Evolutionary conservation across 2,113 vertebrate species (phyloP).

Genomic region (Grallaria varia): DNA sequence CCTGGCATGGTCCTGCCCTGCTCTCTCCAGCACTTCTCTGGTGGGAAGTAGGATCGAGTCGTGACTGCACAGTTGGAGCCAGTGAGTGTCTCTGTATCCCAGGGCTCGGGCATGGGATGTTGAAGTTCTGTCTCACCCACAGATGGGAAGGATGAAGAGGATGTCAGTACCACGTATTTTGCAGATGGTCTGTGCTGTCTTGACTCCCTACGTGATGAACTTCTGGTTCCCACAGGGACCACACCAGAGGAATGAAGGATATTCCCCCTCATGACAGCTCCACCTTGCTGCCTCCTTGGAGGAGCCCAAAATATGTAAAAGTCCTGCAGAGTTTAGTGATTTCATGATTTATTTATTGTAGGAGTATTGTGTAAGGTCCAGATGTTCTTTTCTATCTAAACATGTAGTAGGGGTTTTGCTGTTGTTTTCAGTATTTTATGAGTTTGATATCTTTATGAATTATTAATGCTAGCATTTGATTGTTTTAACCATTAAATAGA

Average conservation of each 20-base stretch:
- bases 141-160: background rate
- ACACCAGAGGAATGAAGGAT: background rate
- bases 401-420: too few relatives aligned
- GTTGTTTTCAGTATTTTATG: too few relatives aligned
- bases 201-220: background rate
- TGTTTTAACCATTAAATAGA: too few relatives aligned
- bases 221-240: background rate
- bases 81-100: background rate
- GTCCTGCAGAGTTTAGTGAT: background rate
- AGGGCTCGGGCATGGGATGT: background rate
- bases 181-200: background rate
- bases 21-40: background rate
- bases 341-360: background rate
- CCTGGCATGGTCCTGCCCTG: accelerated
- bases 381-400: background rate
- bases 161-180: background rate
- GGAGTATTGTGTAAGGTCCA: background rate
- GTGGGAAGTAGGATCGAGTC: background rate
- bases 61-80: background rate
- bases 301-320: background rate
- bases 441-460: too few relatives aligned
- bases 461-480: too few relatives aligned
- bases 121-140: background rate
- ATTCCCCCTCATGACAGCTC: background rate
- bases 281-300: background rate